phyloP scores from a whole-genome alignment of 2,888 invertebrate genomes.

The Eupithecia centaureata region DNA sequence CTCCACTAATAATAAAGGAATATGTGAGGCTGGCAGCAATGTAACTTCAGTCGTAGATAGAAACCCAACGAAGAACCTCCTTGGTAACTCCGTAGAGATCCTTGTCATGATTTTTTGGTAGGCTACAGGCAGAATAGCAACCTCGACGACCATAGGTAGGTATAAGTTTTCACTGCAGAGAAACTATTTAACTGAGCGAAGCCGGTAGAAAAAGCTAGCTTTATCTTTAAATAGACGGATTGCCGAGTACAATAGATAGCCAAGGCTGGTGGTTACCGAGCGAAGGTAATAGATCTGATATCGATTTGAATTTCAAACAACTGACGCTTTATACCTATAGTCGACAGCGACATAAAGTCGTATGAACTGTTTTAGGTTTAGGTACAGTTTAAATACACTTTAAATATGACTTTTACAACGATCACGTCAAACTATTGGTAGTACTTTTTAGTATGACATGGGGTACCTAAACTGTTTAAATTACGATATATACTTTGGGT shows the following conservation, averaged over 20 bases:
- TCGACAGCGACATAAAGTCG: too few species aligned
- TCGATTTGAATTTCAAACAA: conserved; percentile 18
- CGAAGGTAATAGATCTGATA: conserved; percentile 19
- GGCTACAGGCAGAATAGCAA: too few species aligned
- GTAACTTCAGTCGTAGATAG: neutral
- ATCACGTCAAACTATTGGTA: too few species aligned
- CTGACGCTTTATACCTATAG: too few species aligned
- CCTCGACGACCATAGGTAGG: too few species aligned
- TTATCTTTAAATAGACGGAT: conserved; percentile 34
- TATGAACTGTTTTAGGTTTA: too few species aligned
- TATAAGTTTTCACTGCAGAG: neutral
- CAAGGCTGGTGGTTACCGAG: conserved; percentile 28
- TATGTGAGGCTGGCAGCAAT: neutral
- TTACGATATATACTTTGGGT: too few species aligned
- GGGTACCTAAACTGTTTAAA: too few species aligned
- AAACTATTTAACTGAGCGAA: neutral
- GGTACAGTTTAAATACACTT: too few species aligned
- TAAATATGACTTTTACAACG: too few species aligned
- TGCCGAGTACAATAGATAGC: conserved; percentile 31
- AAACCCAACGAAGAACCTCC: neutral
- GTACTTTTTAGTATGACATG: too few species aligned
- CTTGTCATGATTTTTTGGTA: neutral
- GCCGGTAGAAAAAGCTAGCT: neutral
- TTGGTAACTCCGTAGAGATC: neutral
- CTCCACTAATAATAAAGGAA: neutral